Conservation (phyloP, 1,140 invertebrate genomes). For the Samia ricini region DNA sequence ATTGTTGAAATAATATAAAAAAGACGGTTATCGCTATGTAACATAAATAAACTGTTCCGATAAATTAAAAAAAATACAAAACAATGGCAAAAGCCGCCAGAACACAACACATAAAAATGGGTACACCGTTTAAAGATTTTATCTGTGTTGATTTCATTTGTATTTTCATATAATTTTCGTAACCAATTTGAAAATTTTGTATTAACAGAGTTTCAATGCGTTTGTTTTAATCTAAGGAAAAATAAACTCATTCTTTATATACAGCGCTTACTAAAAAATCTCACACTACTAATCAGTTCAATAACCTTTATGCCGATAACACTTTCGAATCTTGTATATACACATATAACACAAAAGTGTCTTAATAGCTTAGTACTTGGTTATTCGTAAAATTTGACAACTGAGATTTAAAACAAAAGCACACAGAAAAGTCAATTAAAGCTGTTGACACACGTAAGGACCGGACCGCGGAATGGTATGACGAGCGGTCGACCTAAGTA, state of each 20-base stretch:
- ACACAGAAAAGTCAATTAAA: not conserved
- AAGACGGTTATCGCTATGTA: not conserved
- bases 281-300: not conserved
- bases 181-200: too few relatives aligned
- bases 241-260: not conserved
- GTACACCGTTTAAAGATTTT: not conserved
- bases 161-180: not conserved
- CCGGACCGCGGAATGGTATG: too few relatives aligned
- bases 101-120: not conserved
- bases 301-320: not conserved
- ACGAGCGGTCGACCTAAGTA: too few relatives aligned
- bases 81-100: too few relatives aligned
- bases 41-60: not conserved
- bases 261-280: not conserved
- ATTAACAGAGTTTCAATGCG: too few relatives aligned
- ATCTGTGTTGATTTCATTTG: not conserved
- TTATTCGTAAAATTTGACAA: not conserved
- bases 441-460: too few relatives aligned
- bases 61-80: too few relatives aligned
- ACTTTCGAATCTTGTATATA: not conserved
- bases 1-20: too few relatives aligned
- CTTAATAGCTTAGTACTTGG: not conserved
- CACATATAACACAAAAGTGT: not conserved
- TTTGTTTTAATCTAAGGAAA: too few relatives aligned
- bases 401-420: not conserved